Evolutionary conservation across 2,888 invertebrate genomes (phyloP).

Genomic region (Rotaria magnacalcarata): DNA sequence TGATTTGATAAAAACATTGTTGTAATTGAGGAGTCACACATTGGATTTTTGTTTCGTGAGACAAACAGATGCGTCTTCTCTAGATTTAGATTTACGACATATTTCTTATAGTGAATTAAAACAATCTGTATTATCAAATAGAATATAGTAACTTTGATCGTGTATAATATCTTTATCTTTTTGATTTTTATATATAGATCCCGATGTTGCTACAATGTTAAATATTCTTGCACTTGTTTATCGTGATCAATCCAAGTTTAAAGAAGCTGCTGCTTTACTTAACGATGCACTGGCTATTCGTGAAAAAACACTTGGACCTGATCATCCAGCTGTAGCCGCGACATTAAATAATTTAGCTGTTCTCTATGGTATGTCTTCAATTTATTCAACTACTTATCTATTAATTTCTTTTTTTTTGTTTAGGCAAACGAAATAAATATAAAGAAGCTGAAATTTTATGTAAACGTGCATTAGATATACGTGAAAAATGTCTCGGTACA

Average conservation of each 20-base stretch:
- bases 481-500: constrained; percentile 91
- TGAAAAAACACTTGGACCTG: constrained; percentile 95
- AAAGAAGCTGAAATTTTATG: constrained; percentile 77
- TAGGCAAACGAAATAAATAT: constrained; percentile 71
- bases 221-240: constrained; percentile 92
- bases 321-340: constrained; percentile 98
- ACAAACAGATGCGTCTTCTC: too few species aligned
- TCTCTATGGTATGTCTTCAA: constrained; percentile 70
- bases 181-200: constrained; percentile 62
- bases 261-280: constrained; percentile 92
- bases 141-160: too few species aligned
- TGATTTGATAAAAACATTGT: too few species aligned
- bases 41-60: too few species aligned
- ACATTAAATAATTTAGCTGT: constrained; percentile 97
- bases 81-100: too few species aligned
- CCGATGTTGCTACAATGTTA: constrained; percentile 99
- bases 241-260: constrained; percentile 94
- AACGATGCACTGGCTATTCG: constrained; percentile 95
- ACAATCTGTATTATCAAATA: too few species aligned
- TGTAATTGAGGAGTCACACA: too few species aligned
- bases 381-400: background rate
- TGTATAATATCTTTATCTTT: too few species aligned
- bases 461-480: constrained; percentile 92
- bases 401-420: background rate
- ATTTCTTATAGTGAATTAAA: too few species aligned